Percentiles rank a stretch among this genome's conserved stretches.
These are phyloP conservation scores for Mactra quadrangularis DNA, from an alignment of 1,140 invertebrate species.

Conservation along the genomic window DNA sequence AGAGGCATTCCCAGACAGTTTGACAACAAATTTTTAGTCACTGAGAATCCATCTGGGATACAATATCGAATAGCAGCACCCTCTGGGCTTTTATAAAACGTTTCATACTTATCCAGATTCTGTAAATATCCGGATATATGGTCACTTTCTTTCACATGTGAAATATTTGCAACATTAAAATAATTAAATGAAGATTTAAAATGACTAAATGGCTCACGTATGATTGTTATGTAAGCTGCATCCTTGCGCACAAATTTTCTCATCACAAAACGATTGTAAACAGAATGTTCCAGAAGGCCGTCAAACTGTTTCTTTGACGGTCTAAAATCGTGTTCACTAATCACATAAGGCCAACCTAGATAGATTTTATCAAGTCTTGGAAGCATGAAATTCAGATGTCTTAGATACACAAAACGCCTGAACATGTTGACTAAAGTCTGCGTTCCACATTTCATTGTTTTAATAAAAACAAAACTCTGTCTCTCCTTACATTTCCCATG, in stretches of 20 bases:
- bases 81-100: conserved; percentile 65
- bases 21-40: conserved; percentile 75
- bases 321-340: conserved; percentile 65
- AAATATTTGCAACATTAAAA: conserved; percentile 70
- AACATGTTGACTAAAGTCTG: conserved; percentile 69
- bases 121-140: conserved; percentile 70
- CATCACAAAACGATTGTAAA: conserved; percentile 77
- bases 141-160: conserved; percentile 57
- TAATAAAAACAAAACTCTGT: conserved; percentile 74
- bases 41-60: conserved; percentile 75
- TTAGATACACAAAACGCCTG: conserved; percentile 66
- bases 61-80: conserved; percentile 65
- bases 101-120: conserved; percentile 74
- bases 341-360: conserved; percentile 75
- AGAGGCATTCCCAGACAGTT: conserved; percentile 75
- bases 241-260: conserved; percentile 69
- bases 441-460: conserved; percentile 73
- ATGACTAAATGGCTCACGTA: conserved; percentile 77
- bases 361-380: conserved; percentile 66
- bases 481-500: conserved; percentile 39
- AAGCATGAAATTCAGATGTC: conserved; percentile 68
- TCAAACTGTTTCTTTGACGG: conserved; percentile 71
- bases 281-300: conserved; percentile 75
- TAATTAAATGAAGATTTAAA: conserved; percentile 77
- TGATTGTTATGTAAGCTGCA: conserved; percentile 75